Conservation (phyloP, 2,113 vertebrate species). For the Sminthopsis crassicaudata region DNA sequence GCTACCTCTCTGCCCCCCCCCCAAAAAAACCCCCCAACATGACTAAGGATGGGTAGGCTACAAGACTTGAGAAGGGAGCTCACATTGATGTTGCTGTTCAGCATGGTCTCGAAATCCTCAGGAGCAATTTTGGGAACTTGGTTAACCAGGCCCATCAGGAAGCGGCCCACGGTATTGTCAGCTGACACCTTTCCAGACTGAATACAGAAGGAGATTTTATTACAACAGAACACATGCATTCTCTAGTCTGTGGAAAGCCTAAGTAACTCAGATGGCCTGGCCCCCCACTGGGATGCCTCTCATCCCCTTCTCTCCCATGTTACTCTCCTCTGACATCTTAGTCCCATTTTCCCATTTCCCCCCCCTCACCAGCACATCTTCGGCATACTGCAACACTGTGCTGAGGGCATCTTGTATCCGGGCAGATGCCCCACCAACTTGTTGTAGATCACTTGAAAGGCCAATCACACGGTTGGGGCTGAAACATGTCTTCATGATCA, state of each 20-base stretch:
- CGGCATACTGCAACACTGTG: constrained; percentile 94
- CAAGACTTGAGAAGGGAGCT: constrained; percentile 71
- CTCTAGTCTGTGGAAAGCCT: neutral
- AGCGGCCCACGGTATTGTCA: constrained; percentile 97
- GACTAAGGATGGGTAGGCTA: neutral
- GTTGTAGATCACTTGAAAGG: constrained; percentile 95
- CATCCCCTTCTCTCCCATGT: neutral
- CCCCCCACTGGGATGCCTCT: no score
- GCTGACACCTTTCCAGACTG: constrained; percentile 96
- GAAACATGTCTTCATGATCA: constrained; percentile 94
- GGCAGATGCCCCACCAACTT: constrained; percentile 91
- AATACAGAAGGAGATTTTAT: constrained; percentile 49
- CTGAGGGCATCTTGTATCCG: constrained; percentile 94
- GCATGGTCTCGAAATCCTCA: constrained; percentile 98
- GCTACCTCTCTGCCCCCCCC: neutral
- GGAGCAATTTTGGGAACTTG: constrained; percentile 96
- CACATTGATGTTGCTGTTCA: constrained; percentile 99
- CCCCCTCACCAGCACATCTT: constrained; percentile 95
- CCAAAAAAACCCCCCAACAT: neutral
- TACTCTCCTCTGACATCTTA: neutral
- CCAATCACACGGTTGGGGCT: constrained; percentile 92
- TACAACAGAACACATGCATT: neutral
- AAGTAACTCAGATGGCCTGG: neutral
- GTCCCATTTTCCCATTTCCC: neutral
- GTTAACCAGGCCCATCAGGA: constrained; percentile 97